Evolutionary conservation across 2,113 vertebrate genomes (phyloP).

Genomic region (Alethe castanea): DNA sequence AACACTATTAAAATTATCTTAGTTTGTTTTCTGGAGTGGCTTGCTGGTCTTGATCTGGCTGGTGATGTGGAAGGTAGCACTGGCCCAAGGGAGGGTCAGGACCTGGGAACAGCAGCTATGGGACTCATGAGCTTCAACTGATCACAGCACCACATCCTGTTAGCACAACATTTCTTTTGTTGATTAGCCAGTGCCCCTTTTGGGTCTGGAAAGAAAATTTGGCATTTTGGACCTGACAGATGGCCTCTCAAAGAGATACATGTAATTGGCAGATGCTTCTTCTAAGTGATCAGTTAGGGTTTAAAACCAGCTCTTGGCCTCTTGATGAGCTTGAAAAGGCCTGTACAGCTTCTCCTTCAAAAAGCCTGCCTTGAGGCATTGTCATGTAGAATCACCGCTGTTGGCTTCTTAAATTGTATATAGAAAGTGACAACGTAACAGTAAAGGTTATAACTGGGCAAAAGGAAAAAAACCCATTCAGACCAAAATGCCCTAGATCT

Average conservation of each 20-base stretch:
- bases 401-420: neutral
- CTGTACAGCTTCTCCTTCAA: neutral
- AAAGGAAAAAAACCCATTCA: neutral
- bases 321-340: constrained; percentile 22
- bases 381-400: constrained; percentile 41
- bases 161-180: neutral
- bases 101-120: neutral
- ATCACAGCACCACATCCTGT: neutral
- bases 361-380: constrained; percentile 39
- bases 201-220: neutral
- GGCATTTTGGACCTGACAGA: constrained; percentile 22
- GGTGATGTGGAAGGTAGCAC: neutral
- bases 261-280: constrained; percentile 34
- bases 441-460: neutral
- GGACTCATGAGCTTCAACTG: neutral
- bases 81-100: neutral
- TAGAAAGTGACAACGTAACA: neutral
- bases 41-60: neutral
- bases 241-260: constrained; percentile 9
- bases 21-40: neutral
- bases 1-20: neutral
- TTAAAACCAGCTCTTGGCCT: neutral
- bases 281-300: neutral
- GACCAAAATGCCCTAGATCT: neutral
- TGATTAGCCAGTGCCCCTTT: neutral